These are phyloP conservation scores for Oscheius sp. DNA, from an alignment of 1,140 invertebrate genomes.

Conservation along the genomic window DNA sequence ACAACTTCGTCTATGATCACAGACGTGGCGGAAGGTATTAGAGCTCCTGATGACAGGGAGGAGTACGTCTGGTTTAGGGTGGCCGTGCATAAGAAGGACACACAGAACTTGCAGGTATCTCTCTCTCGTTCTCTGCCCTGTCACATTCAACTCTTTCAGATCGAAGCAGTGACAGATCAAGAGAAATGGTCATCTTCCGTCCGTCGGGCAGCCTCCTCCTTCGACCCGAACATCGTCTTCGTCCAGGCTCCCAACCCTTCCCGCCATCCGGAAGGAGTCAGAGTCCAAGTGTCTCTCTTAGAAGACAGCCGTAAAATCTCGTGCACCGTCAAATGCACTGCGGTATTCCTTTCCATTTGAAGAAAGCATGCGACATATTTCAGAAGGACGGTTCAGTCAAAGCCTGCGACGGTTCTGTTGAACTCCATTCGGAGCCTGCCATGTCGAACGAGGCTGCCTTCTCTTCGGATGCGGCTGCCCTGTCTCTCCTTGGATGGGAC, in stretches of 20 bases:
- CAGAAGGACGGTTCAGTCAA: constrained; percentile 45
- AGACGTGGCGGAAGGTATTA: constrained; percentile 34
- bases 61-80: constrained; percentile 59
- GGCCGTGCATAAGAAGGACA: constrained; percentile 45
- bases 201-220: constrained; percentile 52
- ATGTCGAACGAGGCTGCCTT: constrained; percentile 54
- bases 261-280: constrained; percentile 40
- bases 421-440: constrained; percentile 44
- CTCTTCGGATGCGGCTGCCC: constrained; percentile 49
- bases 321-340: constrained; percentile 49
- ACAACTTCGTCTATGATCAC: constrained; percentile 45
- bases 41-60: constrained; percentile 42
- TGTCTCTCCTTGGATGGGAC: constrained; percentile 54
- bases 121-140: constrained; percentile 32
- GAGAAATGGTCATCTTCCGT: constrained; percentile 53
- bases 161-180: constrained; percentile 48
- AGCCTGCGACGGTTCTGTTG: constrained; percentile 44
- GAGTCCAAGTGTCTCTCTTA: constrained; percentile 48
- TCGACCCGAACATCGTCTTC: constrained; percentile 56
- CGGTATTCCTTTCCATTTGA: constrained; percentile 26
- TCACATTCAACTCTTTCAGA: constrained; percentile 47
- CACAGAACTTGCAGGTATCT: constrained; percentile 49
- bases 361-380: constrained; percentile 20
- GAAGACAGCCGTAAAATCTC: constrained; percentile 38
- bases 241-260: constrained; percentile 55